These are phyloP conservation scores for Nasonia longicornis DNA, from an alignment of 1,140 invertebrate genomes.

Conservation along the genomic window DNA sequence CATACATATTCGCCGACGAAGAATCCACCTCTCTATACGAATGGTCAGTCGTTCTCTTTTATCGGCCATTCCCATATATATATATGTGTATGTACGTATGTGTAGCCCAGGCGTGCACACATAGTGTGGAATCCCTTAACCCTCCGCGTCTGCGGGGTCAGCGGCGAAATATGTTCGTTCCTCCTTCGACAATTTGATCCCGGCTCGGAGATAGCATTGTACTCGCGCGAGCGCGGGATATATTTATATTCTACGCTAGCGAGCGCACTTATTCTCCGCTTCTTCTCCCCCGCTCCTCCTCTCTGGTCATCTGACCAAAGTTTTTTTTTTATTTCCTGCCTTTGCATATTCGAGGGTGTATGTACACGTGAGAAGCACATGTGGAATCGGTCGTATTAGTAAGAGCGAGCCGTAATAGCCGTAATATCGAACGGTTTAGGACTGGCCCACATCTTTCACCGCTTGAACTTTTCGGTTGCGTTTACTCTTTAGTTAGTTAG, in stretches of 20 bases:
- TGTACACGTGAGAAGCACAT: too few species aligned
- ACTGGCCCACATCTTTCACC: too few species aligned
- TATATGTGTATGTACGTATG: not conserved
- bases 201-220: constrained; percentile 65
- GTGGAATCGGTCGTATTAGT: too few species aligned
- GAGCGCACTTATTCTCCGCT: constrained; percentile 32
- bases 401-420: too few species aligned
- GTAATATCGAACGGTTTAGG: too few species aligned
- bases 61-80: not conserved
- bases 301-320: not conserved
- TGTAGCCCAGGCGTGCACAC: not conserved
- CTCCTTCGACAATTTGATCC: constrained; percentile 67
- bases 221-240: constrained; percentile 42
- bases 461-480: too few species aligned
- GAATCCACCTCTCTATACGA: not conserved
- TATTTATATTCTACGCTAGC: constrained; percentile 42
- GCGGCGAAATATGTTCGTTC: constrained; percentile 65
- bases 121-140: constrained; percentile 3
- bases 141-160: constrained; percentile 58
- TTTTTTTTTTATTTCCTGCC: not conserved
- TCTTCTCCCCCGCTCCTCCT: not conserved
- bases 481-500: too few species aligned
- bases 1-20: not conserved
- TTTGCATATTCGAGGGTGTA: not conserved
- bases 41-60: not conserved